Evolutionary conservation across 2,888 invertebrate species (phyloP).

Genomic region (Tachystola acroxantha): DNA sequence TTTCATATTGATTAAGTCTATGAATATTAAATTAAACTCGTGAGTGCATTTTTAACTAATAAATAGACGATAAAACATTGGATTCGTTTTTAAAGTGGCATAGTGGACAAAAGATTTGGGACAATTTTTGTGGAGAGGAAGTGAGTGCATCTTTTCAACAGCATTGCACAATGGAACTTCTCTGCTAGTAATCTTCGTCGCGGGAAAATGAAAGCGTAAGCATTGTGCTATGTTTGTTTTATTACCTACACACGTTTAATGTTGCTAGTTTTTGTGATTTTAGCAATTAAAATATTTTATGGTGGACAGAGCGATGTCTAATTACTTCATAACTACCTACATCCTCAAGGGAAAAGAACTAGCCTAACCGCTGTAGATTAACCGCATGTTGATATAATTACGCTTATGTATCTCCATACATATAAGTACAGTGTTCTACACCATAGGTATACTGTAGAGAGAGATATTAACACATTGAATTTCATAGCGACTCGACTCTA

Average conservation of each 20-base stretch:
- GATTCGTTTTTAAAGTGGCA: constrained; percentile 18
- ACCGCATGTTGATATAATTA: constrained; percentile 40
- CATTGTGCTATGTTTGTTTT: constrained; percentile 35
- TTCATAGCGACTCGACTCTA: no score
- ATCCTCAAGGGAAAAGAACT: constrained; percentile 12
- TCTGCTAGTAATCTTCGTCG: constrained; percentile 56
- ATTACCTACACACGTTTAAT: constrained; percentile 8
- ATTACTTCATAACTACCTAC: constrained; percentile 7
- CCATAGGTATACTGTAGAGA: no score
- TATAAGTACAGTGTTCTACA: no score
- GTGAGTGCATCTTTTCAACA: constrained; percentile 45
- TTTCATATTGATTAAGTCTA: no score
- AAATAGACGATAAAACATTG: no score
- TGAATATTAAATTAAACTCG: no score
- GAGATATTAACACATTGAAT: no score
- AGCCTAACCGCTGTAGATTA: constrained; percentile 12
- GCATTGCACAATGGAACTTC: constrained; percentile 57
- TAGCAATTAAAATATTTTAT: background rate
- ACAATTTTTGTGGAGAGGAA: constrained; percentile 31
- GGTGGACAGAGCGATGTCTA: background rate
- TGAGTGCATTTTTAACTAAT: no score
- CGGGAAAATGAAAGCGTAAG: constrained; percentile 73
- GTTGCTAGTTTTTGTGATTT: background rate
- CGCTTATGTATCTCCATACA: constrained; percentile 24
- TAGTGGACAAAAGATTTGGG: constrained; percentile 21